Evolutionary conservation across 2,797 vertebrate species (phyloP).

Genomic region (Microctenopoma lineatum): DNA sequence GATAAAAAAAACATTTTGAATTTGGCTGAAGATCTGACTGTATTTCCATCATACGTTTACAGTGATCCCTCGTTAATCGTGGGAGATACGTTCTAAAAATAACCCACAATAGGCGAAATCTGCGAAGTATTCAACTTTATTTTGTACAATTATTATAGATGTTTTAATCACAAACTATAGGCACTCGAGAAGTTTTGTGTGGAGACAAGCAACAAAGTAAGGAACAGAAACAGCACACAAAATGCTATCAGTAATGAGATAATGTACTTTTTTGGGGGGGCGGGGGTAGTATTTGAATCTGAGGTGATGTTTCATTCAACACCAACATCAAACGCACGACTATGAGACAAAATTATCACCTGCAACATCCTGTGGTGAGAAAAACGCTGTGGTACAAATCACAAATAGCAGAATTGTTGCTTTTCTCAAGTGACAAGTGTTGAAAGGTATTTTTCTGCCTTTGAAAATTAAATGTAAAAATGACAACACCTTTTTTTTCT

Average conservation of each 20-base stretch:
- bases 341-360: conserved; percentile 73
- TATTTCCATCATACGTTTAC: too few relatives aligned
- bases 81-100: too few relatives aligned
- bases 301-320: conserved; percentile 59
- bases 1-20: too few relatives aligned
- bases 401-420: conserved; percentile 61
- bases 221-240: not conserved
- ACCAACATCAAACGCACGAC: conserved; percentile 49
- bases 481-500: conserved; percentile 54
- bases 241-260: conserved; percentile 33
- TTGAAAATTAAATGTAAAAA: conserved; percentile 60
- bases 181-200: too few relatives aligned
- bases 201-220: not conserved
- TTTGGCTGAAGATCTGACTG: too few relatives aligned
- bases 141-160: too few relatives aligned
- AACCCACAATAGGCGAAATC: too few relatives aligned
- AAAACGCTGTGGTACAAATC: conserved; percentile 47
- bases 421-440: conserved; percentile 72
- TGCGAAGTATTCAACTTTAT: too few relatives aligned
- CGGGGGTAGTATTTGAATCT: conserved; percentile 13
- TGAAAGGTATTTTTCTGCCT: conserved; percentile 71
- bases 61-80: too few relatives aligned
- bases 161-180: too few relatives aligned
- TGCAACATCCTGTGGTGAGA: conserved; percentile 57
- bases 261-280: conserved; percentile 8